A percentile compares a stretch with the other conserved stretches of the same genome.
phyloP scores from a whole-genome alignment of 2,888 invertebrate species.

The Ormyrus labotus region DNA sequence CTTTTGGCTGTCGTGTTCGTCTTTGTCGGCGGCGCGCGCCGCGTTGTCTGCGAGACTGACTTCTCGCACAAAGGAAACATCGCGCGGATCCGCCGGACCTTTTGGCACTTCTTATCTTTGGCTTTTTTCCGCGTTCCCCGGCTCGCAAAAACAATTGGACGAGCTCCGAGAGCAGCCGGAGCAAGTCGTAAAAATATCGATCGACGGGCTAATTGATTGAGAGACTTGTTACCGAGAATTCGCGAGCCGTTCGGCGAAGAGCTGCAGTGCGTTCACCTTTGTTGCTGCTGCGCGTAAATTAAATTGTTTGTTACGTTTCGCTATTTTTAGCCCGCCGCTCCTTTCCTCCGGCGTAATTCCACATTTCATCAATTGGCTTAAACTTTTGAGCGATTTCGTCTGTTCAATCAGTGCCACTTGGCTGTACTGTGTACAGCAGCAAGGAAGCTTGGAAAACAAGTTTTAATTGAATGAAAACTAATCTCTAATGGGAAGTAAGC shows the following conservation, averaged over 20 bases:
- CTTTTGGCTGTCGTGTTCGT: constrained; percentile 55
- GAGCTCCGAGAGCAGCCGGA: constrained; percentile 1
- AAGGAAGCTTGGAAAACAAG: too few relatives aligned
- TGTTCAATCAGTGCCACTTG: too few relatives aligned
- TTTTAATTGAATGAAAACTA: too few relatives aligned
- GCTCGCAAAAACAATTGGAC: constrained; percentile 36
- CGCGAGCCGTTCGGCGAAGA: background rate
- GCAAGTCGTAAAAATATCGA: constrained; percentile 41
- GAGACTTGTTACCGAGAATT: constrained; percentile 30
- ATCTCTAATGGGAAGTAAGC: too few relatives aligned
- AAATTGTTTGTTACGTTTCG: too few relatives aligned
- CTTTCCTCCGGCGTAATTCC: too few relatives aligned
- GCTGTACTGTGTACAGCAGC: too few relatives aligned
- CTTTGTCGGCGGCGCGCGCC: constrained; percentile 44
- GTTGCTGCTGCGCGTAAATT: too few relatives aligned
- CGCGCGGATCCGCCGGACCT: constrained; percentile 45
- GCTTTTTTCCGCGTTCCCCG: constrained; percentile 22
- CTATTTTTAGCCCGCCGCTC: too few relatives aligned
- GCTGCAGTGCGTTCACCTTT: constrained; percentile 31
- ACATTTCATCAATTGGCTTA: too few relatives aligned
- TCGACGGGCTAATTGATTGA: constrained; percentile 46
- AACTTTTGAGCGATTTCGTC: too few relatives aligned
- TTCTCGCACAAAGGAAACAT: constrained; percentile 51
- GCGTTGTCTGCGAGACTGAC: constrained; percentile 45
- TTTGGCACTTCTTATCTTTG: constrained; percentile 31